phyloP scores from a whole-genome alignment of 1,140 invertebrate species.

The Psilanteris sp. region DNA sequence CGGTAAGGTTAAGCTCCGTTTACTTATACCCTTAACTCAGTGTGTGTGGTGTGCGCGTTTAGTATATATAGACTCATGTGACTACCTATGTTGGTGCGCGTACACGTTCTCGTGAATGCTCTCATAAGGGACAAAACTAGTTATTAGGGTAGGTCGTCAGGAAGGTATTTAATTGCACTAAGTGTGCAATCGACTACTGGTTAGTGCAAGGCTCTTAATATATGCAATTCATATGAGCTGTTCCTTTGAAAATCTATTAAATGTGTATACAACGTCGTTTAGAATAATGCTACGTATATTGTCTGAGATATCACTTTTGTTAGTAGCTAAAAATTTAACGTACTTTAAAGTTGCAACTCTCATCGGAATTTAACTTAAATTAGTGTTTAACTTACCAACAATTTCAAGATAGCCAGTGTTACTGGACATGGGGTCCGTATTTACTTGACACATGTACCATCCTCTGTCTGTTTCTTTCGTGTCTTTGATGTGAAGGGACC shows the following conservation, averaged over 20 bases:
- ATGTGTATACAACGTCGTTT: no score
- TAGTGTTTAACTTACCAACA: constrained; percentile 78
- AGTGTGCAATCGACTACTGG: constrained; percentile 72
- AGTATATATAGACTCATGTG: neutral
- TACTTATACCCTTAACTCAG: constrained; percentile 58
- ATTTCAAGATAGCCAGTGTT: constrained; percentile 82
- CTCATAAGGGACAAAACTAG: constrained; percentile 55
- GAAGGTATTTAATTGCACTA: constrained; percentile 78
- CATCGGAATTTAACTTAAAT: neutral
- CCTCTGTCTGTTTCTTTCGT: constrained; percentile 79
- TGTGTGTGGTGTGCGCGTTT: constrained; percentile 7
- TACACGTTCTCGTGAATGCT: constrained; percentile 36
- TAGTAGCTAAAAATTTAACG: no score
- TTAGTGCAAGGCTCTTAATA: constrained; percentile 26
- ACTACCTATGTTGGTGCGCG: constrained; percentile 6
- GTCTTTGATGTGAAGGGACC: constrained; percentile 71
- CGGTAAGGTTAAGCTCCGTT: constrained; percentile 69
- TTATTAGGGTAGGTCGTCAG: constrained; percentile 74
- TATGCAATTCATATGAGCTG: constrained; percentile 18
- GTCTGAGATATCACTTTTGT: no score
- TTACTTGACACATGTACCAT: constrained; percentile 83
- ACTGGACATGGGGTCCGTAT: constrained; percentile 83
- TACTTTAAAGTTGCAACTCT: no score
- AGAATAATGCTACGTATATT: constrained; percentile 2
- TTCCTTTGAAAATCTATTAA: constrained; percentile 18